Evolutionary conservation across 2,797 vertebrate species (phyloP).

Genomic region (Muscicapa striata): DNA sequence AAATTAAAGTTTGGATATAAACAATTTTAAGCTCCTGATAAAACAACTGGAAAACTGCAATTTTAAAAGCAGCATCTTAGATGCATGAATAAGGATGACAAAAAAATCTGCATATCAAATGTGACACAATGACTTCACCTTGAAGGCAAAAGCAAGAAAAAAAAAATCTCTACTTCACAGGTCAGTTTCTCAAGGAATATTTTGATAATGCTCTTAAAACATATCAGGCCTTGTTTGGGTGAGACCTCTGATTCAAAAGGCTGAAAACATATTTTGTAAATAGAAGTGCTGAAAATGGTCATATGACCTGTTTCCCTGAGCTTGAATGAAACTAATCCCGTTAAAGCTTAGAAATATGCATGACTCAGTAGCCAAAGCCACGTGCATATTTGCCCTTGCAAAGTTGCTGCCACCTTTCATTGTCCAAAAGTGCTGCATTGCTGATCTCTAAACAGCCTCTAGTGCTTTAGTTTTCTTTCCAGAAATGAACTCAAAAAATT

Average conservation of each 20-base stretch:
- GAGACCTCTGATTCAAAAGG: neutral
- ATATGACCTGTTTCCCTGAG: neutral
- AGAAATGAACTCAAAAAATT: neutral
- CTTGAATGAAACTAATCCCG: conserved; percentile 44
- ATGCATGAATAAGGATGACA: neutral
- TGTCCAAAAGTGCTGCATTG: conserved; percentile 1
- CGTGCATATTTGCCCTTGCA: neutral
- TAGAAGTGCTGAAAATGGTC: neutral
- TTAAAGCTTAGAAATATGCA: conserved; percentile 47
- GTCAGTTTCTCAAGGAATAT: neutral
- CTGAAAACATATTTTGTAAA: conserved; percentile 28
- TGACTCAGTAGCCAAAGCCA: conserved; percentile 40
- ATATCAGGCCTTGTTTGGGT: neutral
- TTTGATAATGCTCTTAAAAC: neutral
- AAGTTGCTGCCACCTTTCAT: conserved; percentile 23
- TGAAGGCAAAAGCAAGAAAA: neutral
- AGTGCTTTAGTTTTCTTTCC: neutral
- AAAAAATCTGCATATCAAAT: neutral
- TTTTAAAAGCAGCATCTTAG: neutral
- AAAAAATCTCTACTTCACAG: neutral
- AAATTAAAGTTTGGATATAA: neutral
- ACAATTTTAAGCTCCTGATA: neutral
- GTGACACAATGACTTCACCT: neutral
- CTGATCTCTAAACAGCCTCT: neutral
- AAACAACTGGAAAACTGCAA: neutral